Conservation (phyloP, 2,888 invertebrate species). For the Eristalinus aeneus region DNA sequence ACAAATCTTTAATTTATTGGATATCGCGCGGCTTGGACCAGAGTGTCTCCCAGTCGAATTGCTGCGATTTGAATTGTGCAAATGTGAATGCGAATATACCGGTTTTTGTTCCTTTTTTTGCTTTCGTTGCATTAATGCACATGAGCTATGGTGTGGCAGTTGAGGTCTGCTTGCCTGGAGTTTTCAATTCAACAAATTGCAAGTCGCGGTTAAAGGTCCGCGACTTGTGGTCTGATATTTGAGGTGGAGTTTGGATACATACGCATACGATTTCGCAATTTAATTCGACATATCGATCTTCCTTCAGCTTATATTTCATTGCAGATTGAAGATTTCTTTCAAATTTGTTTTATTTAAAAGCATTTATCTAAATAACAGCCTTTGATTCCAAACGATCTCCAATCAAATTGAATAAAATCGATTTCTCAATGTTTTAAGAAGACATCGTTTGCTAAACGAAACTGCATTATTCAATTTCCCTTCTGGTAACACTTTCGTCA, state of each 20-base stretch:
- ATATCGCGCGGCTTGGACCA: slow-evolving; percentile 41
- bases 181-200: slow-evolving; percentile 9
- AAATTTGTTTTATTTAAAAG: no score
- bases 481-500: neutral
- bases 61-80: slow-evolving; percentile 60
- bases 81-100: neutral
- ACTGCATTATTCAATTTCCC: neutral
- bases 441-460: neutral
- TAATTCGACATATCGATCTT: no score
- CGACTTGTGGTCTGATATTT: neutral
- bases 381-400: neutral
- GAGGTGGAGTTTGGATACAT: neutral
- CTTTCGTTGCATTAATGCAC: neutral
- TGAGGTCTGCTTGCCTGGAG: neutral
- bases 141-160: neutral
- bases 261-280: no score
- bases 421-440: neutral
- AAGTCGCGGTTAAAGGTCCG: slow-evolving; percentile 18
- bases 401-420: neutral
- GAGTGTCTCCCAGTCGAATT: slow-evolving; percentile 33
- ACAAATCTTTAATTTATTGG: slow-evolving; percentile 69
- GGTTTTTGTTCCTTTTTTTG: neutral
- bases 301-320: no score
- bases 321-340: no score
- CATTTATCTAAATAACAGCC: no score